Conservation (phyloP, 2,113 vertebrate genomes). For the Albula glossodonta region DNA sequence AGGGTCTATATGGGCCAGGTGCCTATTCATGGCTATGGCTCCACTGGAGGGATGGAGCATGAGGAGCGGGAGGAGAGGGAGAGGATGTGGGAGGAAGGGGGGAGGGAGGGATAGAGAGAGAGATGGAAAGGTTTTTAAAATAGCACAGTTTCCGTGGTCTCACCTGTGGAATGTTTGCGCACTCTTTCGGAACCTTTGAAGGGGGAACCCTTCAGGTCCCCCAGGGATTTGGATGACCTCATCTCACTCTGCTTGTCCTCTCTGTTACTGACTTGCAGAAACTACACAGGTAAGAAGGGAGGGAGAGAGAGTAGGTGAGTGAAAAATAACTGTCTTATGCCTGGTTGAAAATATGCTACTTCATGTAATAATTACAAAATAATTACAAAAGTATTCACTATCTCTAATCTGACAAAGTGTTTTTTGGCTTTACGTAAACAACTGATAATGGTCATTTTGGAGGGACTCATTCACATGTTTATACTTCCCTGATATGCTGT, state of each 20-base stretch:
- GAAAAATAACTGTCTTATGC: background rate
- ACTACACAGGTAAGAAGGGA: slow-evolving; percentile 51
- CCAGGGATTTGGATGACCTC: slow-evolving; percentile 84
- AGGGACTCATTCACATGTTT: too few relatives aligned
- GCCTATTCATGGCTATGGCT: too few relatives aligned
- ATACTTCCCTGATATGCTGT: background rate
- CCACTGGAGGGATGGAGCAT: too few relatives aligned
- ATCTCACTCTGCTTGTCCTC: slow-evolving; percentile 84
- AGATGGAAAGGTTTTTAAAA: background rate
- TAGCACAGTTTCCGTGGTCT: slow-evolving; percentile 26
- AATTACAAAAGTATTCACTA: background rate
- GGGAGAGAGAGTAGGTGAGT: background rate
- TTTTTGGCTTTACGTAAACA: background rate
- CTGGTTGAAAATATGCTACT: background rate
- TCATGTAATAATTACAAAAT: background rate
- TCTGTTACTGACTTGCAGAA: slow-evolving; percentile 82
- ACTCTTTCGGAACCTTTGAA: slow-evolving; percentile 82
- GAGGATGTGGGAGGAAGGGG: too few relatives aligned
- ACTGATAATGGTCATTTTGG: background rate
- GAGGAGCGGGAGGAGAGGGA: too few relatives aligned
- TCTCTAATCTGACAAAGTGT: background rate
- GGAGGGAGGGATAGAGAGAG: background rate
- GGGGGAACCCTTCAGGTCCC: slow-evolving; percentile 85
- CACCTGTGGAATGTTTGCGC: slow-evolving; percentile 86
- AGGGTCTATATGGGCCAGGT: too few relatives aligned